These are phyloP conservation scores for Parnassius apollo DNA, from an alignment of 2,888 invertebrate genomes.

Conservation along the genomic window DNA sequence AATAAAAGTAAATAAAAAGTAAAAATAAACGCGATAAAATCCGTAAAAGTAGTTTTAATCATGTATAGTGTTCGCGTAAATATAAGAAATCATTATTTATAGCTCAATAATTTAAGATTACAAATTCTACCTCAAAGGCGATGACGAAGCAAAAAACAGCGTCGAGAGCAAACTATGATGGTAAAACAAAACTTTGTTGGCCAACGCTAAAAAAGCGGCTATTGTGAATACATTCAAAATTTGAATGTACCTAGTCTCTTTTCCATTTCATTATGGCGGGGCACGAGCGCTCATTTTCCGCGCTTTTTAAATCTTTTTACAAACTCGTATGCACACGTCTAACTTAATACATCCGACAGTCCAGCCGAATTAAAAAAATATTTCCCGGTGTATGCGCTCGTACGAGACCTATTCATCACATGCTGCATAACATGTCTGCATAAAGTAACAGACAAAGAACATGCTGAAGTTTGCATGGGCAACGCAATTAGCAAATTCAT, in stretches of 20 bases:
- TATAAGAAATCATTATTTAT: too few relatives aligned
- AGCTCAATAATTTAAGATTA: too few relatives aligned
- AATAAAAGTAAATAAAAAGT: too few relatives aligned
- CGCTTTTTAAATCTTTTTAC: slow-evolving; percentile 36
- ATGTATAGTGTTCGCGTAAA: too few relatives aligned
- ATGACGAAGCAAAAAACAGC: slow-evolving; percentile 13
- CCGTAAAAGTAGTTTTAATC: too few relatives aligned
- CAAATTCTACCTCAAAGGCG: slow-evolving; percentile 12
- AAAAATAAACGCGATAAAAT: too few relatives aligned
- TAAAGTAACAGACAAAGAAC: slow-evolving; percentile 14
- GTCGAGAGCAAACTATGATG: slow-evolving; percentile 13
- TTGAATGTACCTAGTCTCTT: slow-evolving; percentile 39
- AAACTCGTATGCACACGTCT: slow-evolving; percentile 34
- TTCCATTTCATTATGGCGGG: slow-evolving; percentile 41
- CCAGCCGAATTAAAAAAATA: slow-evolving; percentile 18
- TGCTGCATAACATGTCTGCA: slow-evolving; percentile 22
- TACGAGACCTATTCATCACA: slow-evolving; percentile 16
- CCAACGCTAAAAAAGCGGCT: slow-evolving; percentile 27
- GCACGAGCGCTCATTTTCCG: slow-evolving; percentile 48
- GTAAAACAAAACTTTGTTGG: slow-evolving; percentile 26
- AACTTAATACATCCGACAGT: slow-evolving; percentile 29
- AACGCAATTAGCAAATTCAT: slow-evolving; percentile 17
- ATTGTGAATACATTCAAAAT: slow-evolving; percentile 40
- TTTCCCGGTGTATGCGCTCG: slow-evolving; percentile 4
- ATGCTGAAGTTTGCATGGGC: slow-evolving; percentile 15